Base-by-base conservation (phyloP, 2,797 vertebrate species). In the Neosilurus mollespiculum region DNA sequence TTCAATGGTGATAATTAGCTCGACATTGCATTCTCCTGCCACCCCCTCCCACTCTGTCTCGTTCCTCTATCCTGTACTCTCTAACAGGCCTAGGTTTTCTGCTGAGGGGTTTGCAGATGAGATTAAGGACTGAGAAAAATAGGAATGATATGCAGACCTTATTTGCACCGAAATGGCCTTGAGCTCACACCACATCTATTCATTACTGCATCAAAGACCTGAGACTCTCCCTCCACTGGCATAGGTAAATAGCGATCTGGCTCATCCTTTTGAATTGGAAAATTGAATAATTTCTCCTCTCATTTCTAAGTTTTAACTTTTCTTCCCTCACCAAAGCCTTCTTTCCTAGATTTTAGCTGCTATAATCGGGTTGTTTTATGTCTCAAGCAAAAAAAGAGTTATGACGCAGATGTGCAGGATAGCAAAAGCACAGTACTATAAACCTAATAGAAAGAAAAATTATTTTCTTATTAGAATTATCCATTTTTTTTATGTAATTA, bases 151-250 rank as follows among this genome's bases (percentile, higher is more conserved):
- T 90, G 90, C 91, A 92, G 91, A 93, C 92, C 92, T 92, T 90
- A 85, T 85, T 90, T 89, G 89, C 84, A 85, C 59, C 34, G 71
- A 88, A 88, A 90, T 89, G 85, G 90, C 91, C 91, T 89, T 87
- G 88, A 88, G 92, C 92, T 92, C 90, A 87, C 90, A 93, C 91
- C 88, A 90, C 92, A 93, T 94, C 93, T 93, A 93, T 94, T 90
- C 87, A 89, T 89, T 90, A 89, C 84, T 59, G 85, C 87, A 88
- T 90, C 88, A 88, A 86, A 89, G 83, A 77, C 75, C 53, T 81
- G 86, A 78, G 83, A 88, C 79, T 82, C 89, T 92, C 88, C 90
- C 81, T 85, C 58, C 65, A 71, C 82, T 75, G 56, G 62, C 71
- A 73, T 83, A 88, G 81, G 86, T 88, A 88, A 90, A 91, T 85